Conservation (phyloP, 1,140 invertebrate species). For the Drosophila busckii region DNA sequence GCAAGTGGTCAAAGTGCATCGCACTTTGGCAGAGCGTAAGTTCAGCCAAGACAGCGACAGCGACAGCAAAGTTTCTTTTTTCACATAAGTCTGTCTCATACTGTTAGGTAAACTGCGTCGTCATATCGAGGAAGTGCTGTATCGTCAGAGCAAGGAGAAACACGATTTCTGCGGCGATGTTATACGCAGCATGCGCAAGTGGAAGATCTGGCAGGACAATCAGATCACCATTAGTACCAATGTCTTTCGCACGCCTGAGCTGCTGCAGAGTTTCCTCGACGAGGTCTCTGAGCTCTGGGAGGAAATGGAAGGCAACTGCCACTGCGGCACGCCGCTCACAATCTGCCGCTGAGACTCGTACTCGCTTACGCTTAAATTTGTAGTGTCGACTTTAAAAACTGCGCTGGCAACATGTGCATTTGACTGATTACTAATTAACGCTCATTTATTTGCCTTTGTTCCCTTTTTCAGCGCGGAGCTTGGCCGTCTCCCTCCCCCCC, state of each 20-base stretch:
- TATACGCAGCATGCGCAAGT: slow-evolving; percentile 30
- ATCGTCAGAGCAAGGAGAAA: not conserved
- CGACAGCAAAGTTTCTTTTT: not conserved
- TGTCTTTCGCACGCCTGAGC: not conserved
- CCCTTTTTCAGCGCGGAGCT: not conserved
- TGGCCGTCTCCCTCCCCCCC: slow-evolving; percentile 15
- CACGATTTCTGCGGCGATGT: slow-evolving; percentile 37
- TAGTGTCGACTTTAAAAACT: not conserved
- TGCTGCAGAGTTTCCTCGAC: slow-evolving; percentile 4
- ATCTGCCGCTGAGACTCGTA: not conserved
- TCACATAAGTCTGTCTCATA: not conserved
- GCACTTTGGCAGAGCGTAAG: slow-evolving; percentile 12
- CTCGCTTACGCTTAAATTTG: not conserved
- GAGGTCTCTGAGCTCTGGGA: slow-evolving; percentile 4
- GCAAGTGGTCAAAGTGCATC: not conserved
- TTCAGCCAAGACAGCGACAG: not conserved
- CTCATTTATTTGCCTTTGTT: slow-evolving; percentile 50
- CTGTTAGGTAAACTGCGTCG: slow-evolving; percentile 14
- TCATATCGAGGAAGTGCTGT: not conserved
- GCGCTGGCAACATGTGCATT: slow-evolving; percentile 43
- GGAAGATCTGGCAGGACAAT: slow-evolving; percentile 18
- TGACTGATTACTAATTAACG: slow-evolving; percentile 65
- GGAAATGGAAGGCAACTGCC: slow-evolving; percentile 1
- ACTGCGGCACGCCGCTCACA: slow-evolving; percentile 8
- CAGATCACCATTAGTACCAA: not conserved